A percentile compares a stretch with the other conserved stretches of the same genome.
These are phyloP conservation scores for Danaus plexippus DNA, from an alignment of 1,140 invertebrate species.

Conservation along the genomic window DNA sequence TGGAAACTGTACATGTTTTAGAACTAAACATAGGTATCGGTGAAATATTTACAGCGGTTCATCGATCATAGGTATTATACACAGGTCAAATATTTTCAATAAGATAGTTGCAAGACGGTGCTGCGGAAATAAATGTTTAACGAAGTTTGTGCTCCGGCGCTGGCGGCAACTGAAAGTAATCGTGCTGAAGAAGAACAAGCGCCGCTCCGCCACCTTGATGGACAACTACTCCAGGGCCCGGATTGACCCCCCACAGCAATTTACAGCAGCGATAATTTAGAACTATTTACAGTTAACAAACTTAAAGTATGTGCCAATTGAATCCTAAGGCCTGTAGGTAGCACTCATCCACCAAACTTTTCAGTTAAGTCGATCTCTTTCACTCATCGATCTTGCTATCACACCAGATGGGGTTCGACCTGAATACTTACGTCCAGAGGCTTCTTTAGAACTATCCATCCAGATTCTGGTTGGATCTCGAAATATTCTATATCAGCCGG, in stretches of 20 bases:
- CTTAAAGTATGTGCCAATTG: constrained; percentile 68
- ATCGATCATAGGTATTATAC: constrained; percentile 65
- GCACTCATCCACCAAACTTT: constrained; percentile 72
- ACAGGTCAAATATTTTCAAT: constrained; percentile 64
- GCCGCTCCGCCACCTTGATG: constrained; percentile 54
- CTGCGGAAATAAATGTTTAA: constrained; percentile 71
- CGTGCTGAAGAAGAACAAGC: constrained; percentile 73
- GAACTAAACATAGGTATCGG: constrained; percentile 72
- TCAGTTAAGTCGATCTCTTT: constrained; percentile 66
- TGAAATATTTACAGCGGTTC: constrained; percentile 73
- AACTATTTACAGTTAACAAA: constrained; percentile 70
- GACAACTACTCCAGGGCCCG: constrained; percentile 72
- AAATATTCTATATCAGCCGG: constrained; percentile 93
- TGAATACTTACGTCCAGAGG: constrained; percentile 91
- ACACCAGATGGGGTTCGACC: constrained; percentile 22
- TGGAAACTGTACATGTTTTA: constrained; percentile 74
- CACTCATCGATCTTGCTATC: constrained; percentile 60
- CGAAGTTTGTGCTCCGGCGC: constrained; percentile 67
- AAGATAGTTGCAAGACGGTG: constrained; percentile 72
- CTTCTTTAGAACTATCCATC: constrained; percentile 95
- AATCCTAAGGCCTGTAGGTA: constrained; percentile 70
- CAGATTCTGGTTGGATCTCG: constrained; percentile 95
- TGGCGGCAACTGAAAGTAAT: constrained; percentile 73
- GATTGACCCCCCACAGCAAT: constrained; percentile 67
- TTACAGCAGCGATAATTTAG: constrained; percentile 68